Base-by-base conservation (phyloP, 2,888 invertebrate species). In the Melanargia galathea region DNA sequence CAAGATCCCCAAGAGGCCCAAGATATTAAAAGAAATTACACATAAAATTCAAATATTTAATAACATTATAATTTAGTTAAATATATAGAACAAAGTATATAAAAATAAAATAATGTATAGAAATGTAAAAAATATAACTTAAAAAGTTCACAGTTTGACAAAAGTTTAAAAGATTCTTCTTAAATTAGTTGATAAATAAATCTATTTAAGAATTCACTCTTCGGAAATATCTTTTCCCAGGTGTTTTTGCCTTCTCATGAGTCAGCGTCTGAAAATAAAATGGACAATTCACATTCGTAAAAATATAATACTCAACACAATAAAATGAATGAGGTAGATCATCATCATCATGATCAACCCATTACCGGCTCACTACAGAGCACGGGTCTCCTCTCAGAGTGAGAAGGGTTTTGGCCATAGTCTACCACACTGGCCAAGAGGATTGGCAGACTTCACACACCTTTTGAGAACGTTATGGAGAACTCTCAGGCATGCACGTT, bases 171-270 rank as follows among this genome's bases (percentile, higher is more conserved):
- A 52, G 10, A 4, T 68, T 62, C 66, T 63, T 62, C 72, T 60
- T 84, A 55, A 26, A 59, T 18, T 33, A 60, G 7, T 45, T 20
- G 16, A 60, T 49, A n/a, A 35, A n/a, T 30, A 18, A 18, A 35
- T 43, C 7, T 38, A 16, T 43, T 64, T 69, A 70, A 22, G 69
- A 48, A 38, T 59, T 80, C 51, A 90, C 71, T 71, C 92, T 84
- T 65, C 92, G 92, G 73, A 93, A 94, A 75, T 90, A 93, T 66
- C 93, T 86, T 74, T 93, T 93, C 10, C 88, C 93, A 66, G 92
- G 81, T 58, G 77, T 82, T 33, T 77, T 84, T 60, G 90, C 90
- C 48, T 89, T 87, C 62, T 93, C 93, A 71, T 93, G 93, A 33
- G 90, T 91, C 70, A 93, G 84, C 46, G 91, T 93, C 94, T 94